Base-by-base conservation (phyloP, 2,113 vertebrate genomes). In the Hippocampus barbouri region DNA sequence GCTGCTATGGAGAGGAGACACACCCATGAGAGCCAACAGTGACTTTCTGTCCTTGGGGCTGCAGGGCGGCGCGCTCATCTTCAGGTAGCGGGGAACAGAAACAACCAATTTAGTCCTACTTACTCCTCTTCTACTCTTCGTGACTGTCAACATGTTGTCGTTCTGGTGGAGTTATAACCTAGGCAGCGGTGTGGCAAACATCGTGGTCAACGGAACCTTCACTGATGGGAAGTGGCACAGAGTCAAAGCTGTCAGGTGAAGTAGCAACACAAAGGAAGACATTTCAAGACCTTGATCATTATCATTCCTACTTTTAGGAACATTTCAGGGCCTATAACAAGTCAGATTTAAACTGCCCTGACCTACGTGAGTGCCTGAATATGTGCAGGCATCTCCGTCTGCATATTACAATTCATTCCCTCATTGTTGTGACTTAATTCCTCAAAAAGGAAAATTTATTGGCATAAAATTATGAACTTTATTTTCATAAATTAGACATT, bases 31-130 rank as follows among this genome's bases (percentile, higher is more conserved):
- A 79, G 78, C 94, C 57, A 97, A 95, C 87, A 96, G 94, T 69
- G 97, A 99, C 90, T 98, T 94, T 84, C 89, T 98, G 79, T 96
- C 95, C 9, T 77, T 99, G 51, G 97, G 97, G 34, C 94, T 98
- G 82, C 95, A 94, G 72, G 93, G 96, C 10, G 96, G 96, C 41
- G 89, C 89, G 0, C 78, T 99, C 3, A 91, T 95, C 81, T 97
- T 98, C 90, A 98, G 97, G 97, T 98, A 25, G 5, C 2, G 9
- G 62, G 56, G 27, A 10, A 25, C n/a, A 38, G 34, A 38, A 38
- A 38, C 12, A 3, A 2, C n/a, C 16, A n/a, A 14, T 51, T 20
- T 23, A 23, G 63, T 2, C 21, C 5, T 14, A 2, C 62, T 14
- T 14, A 2, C 62, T 14, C 8, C 2, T n/a, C 14, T 41, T 14